A percentile compares a stretch with the other conserved stretches of the same genome.
These are phyloP conservation scores for Junonia oenone DNA, from an alignment of 2,888 invertebrate genomes.

Conservation along the genomic window DNA sequence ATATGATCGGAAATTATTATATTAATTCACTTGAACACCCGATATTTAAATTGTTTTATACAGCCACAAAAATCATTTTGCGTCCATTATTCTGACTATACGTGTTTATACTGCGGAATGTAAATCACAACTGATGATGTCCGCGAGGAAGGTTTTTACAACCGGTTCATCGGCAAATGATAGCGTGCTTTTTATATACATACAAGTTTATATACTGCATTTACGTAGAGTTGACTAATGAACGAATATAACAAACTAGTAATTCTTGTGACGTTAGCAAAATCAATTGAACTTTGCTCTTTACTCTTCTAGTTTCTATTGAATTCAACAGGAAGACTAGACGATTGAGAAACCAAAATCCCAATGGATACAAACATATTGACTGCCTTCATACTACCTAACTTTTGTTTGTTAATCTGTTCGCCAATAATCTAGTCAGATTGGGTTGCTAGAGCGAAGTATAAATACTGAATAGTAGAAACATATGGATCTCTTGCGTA, in stretches of 20 bases:
- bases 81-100: constrained; percentile 11
- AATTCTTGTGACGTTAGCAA: background rate
- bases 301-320: too few species aligned
- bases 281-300: background rate
- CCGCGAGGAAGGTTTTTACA: constrained; percentile 33
- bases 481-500: too few species aligned
- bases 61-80: background rate
- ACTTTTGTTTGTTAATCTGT: too few species aligned
- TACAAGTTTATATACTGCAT: constrained; percentile 3
- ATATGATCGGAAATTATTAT: constrained; percentile 2
- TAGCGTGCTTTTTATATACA: constrained; percentile 25
- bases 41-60: background rate
- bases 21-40: constrained; percentile 3
- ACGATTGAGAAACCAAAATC: background rate
- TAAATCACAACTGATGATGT: constrained; percentile 37
- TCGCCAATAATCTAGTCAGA: too few species aligned
- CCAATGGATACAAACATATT: too few species aligned
- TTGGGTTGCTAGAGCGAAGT: too few species aligned
- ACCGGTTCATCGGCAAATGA: constrained; percentile 42
- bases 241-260: background rate
- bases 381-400: too few species aligned
- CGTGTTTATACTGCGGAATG: constrained; percentile 33
- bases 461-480: too few species aligned
- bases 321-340: too few species aligned
- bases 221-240: constrained; percentile 1